These are phyloP conservation scores for Drosophila emarginata DNA, from an alignment of 2,888 invertebrate species.

Conservation along the genomic window DNA sequence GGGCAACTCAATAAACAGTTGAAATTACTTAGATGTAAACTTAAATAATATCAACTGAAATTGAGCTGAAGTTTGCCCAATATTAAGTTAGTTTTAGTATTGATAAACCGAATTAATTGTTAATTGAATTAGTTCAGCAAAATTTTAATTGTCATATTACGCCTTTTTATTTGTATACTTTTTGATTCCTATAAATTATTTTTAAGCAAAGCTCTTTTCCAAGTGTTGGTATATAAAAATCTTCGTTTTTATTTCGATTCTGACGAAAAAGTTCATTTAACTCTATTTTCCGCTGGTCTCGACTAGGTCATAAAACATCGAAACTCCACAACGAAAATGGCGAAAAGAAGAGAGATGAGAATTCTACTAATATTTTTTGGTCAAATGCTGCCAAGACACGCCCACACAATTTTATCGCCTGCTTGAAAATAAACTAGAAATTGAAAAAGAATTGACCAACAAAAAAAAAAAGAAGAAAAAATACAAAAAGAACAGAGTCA, in stretches of 20 bases:
- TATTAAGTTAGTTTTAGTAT: too few relatives aligned
- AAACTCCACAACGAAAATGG: constrained; percentile 28
- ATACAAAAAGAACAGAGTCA: constrained; percentile 7
- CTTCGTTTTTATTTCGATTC: neutral
- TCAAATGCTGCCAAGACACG: constrained; percentile 32
- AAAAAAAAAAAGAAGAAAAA: constrained; percentile 28
- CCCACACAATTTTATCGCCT: constrained; percentile 60
- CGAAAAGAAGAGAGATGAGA: constrained; percentile 51
- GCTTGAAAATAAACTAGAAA: constrained; percentile 38
- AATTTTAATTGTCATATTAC: too few relatives aligned
- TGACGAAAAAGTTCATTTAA: constrained; percentile 31
- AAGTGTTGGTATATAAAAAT: neutral
- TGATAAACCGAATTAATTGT: too few relatives aligned
- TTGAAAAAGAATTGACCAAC: constrained; percentile 32
- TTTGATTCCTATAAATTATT: neutral
- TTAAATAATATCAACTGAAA: too few relatives aligned
- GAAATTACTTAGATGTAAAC: too few relatives aligned
- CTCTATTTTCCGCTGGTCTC: constrained; percentile 15
- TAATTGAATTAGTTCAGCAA: too few relatives aligned
- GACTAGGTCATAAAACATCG: constrained; percentile 45
- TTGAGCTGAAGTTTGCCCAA: too few relatives aligned
- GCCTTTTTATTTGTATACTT: too few relatives aligned
- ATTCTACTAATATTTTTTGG: constrained; percentile 51
- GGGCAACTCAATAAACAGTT: too few relatives aligned
- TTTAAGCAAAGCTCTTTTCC: neutral